A percentile compares a stretch with the other conserved stretches of the same genome.
phyloP scores from a whole-genome alignment of 2,797 vertebrate species.

The Morus bassanus region DNA sequence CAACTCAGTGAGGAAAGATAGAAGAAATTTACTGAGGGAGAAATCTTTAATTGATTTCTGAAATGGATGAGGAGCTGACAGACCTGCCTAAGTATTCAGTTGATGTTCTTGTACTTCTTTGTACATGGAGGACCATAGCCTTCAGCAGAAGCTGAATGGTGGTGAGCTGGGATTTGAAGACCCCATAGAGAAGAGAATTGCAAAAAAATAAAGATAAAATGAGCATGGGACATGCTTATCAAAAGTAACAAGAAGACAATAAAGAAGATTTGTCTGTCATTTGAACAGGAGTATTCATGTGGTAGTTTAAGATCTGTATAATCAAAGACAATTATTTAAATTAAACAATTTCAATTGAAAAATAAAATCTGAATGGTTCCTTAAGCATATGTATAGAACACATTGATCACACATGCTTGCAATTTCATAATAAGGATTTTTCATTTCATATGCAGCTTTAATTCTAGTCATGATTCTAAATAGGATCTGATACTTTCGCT shows the following conservation, averaged over 20 bases:
- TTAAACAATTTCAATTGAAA: not conserved
- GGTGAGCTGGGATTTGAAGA: not conserved
- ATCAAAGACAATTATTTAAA: not conserved
- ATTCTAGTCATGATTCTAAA: not conserved
- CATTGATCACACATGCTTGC: not conserved
- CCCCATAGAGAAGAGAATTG: not conserved
- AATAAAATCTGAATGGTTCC: not conserved
- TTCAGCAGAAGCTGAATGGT: not conserved
- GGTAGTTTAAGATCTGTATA: not conserved
- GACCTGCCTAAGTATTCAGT: not conserved
- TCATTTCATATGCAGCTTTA: not conserved
- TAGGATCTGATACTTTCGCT: not conserved
- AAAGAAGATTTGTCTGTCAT: not conserved
- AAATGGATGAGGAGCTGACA: not conserved
- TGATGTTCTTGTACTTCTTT: not conserved
- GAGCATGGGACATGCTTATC: not conserved
- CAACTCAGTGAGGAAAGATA: not conserved
- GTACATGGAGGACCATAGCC: not conserved
- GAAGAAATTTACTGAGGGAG: not conserved
- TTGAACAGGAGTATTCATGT: not conserved
- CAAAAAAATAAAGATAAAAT: not conserved
- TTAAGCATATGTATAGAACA: not conserved
- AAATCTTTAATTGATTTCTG: not conserved
- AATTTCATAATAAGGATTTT: not conserved
- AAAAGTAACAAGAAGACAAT: not conserved